These are phyloP conservation scores for Thymelicus acteon DNA, from an alignment of 2,888 invertebrate genomes.

Conservation along the genomic window DNA sequence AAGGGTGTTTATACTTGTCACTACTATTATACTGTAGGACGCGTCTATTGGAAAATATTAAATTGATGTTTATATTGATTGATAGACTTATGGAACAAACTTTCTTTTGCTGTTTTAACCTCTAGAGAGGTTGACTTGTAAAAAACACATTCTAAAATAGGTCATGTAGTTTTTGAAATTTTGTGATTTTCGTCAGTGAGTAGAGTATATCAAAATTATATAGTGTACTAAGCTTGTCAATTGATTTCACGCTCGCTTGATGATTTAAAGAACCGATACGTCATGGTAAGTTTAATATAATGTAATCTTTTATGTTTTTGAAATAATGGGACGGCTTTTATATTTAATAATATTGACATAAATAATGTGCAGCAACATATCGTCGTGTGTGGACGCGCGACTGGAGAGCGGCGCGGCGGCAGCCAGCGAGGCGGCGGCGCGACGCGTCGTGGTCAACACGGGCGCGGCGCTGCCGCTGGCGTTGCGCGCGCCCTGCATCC, in stretches of 20 bases:
- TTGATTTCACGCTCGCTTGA: constrained; percentile 22
- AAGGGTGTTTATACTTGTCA: too few species aligned
- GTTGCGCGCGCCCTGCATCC: constrained; percentile 83
- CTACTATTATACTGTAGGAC: too few species aligned
- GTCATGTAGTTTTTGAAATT: too few species aligned
- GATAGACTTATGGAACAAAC: too few species aligned
- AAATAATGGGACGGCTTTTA: too few species aligned
- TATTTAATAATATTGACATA: background rate
- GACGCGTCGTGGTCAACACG: constrained; percentile 82
- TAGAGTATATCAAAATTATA: too few species aligned
- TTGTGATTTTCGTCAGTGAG: too few species aligned
- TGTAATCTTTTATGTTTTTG: background rate
- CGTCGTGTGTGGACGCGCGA: constrained; percentile 82
- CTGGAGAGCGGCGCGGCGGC: constrained; percentile 92
- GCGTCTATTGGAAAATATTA: too few species aligned
- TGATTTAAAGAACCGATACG: constrained; percentile 1
- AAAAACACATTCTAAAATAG: too few species aligned
- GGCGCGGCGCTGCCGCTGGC: constrained; percentile 76
- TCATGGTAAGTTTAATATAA: constrained; percentile 11
- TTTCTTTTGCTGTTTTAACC: too few species aligned
- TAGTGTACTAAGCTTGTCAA: constrained; percentile 9
- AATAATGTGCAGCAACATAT: constrained; percentile 58
- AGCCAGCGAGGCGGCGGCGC: constrained; percentile 89
- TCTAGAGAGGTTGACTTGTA: too few species aligned
- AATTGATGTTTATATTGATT: too few species aligned